Evolutionary conservation across 2,888 invertebrate genomes (phyloP).

Genomic region (Hedya salicella): DNA sequence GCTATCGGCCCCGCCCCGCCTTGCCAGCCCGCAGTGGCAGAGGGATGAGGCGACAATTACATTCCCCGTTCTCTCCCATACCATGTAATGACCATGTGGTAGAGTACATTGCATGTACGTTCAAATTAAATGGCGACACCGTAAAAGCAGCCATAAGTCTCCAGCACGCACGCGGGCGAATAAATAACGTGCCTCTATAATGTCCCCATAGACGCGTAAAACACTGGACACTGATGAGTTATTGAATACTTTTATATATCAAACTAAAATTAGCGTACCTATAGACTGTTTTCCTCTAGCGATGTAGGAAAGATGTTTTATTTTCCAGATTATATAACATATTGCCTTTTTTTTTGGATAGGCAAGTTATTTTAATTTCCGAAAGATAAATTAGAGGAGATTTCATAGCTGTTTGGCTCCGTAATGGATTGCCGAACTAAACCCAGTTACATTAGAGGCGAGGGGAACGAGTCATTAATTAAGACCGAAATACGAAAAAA

Average conservation of each 20-base stretch:
- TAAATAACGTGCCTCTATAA: slow-evolving; percentile 68
- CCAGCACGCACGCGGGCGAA: slow-evolving; percentile 70
- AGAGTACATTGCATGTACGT: slow-evolving; percentile 74
- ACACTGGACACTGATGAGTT: slow-evolving; percentile 56
- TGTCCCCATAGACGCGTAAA: slow-evolving; percentile 56
- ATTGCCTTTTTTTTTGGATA: no score
- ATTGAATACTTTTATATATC: slow-evolving; percentile 55
- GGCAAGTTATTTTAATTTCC: slow-evolving; percentile 34
- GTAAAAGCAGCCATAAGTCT: slow-evolving; percentile 73
- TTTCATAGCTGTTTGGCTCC: slow-evolving; percentile 66
- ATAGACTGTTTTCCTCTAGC: neutral
- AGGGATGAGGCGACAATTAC: slow-evolving; percentile 82
- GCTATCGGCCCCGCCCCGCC: slow-evolving; percentile 65
- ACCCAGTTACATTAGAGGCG: slow-evolving; percentile 47
- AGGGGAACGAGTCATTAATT: slow-evolving; percentile 53
- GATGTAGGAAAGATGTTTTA: neutral
- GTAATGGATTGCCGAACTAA: slow-evolving; percentile 59
- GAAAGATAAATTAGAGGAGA: slow-evolving; percentile 58
- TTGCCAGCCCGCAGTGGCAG: slow-evolving; percentile 52
- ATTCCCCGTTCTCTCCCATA: slow-evolving; percentile 70
- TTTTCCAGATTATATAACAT: neutral
- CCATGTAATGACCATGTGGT: slow-evolving; percentile 63
- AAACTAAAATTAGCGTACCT: slow-evolving; percentile 29
- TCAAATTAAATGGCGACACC: slow-evolving; percentile 77
- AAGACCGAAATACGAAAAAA: slow-evolving; percentile 44